Percentiles rank a stretch among this genome's conserved stretches.
phyloP scores from a whole-genome alignment of 1,140 invertebrate species.

The Hydropsyche tenuis region DNA sequence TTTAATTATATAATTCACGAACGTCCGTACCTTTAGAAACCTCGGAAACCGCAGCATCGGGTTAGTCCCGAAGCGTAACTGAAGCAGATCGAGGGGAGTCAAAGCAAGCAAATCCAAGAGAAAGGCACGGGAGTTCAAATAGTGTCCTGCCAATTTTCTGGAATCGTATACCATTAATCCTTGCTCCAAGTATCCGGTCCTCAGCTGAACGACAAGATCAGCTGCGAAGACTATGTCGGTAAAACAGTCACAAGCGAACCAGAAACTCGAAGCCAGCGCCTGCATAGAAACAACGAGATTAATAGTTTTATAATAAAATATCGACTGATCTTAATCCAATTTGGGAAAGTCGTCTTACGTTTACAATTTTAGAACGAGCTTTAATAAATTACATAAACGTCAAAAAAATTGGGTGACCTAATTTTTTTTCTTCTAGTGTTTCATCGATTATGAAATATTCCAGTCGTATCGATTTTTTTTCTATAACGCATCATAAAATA shows the following conservation, averaged over 20 bases:
- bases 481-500: too few species aligned
- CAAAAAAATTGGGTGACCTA: too few species aligned
- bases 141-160: slow-evolving; percentile 87
- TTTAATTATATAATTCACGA: background rate
- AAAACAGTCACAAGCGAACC: slow-evolving; percentile 82
- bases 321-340: too few species aligned
- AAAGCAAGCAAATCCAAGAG: slow-evolving; percentile 84
- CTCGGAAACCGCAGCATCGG: slow-evolving; percentile 83
- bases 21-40: slow-evolving; percentile 73
- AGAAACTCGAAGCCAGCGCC: slow-evolving; percentile 71
- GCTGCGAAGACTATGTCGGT: slow-evolving; percentile 86
- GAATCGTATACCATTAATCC: slow-evolving; percentile 93
- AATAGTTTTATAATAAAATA: too few species aligned
- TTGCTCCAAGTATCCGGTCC: slow-evolving; percentile 95
- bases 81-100: slow-evolving; percentile 86
- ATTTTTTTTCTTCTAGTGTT: too few species aligned
- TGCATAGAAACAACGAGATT: slow-evolving; percentile 53
- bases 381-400: too few species aligned
- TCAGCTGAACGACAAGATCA: slow-evolving; percentile 88
- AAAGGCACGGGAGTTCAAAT: slow-evolving; percentile 84
- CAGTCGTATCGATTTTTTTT: too few species aligned
- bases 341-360: too few species aligned
- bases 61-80: slow-evolving; percentile 78
- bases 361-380: too few species aligned
- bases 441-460: too few species aligned